Percentiles rank a stretch among this genome's conserved stretches.
phyloP scores from a whole-genome alignment of 2,113 vertebrate species.

The Microtus montanus region DNA sequence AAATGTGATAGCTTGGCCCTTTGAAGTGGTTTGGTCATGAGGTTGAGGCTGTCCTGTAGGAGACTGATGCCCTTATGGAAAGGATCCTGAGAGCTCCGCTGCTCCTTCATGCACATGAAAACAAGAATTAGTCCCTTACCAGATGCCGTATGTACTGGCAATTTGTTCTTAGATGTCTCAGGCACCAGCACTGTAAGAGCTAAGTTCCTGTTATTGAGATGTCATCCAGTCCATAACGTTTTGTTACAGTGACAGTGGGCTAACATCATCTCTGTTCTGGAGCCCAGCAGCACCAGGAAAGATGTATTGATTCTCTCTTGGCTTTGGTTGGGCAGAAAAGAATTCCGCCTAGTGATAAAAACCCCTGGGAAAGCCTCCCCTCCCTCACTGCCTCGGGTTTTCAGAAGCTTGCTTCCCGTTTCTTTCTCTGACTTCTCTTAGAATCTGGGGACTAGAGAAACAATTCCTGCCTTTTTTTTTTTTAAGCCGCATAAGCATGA shows the following conservation, averaged over 20 bases:
- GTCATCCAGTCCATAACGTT: not conserved
- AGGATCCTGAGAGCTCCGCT: not conserved
- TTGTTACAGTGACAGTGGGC: not conserved
- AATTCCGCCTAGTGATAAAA: not conserved
- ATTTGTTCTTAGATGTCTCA: not conserved
- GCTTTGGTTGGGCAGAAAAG: not conserved
- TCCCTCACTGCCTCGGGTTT: not conserved
- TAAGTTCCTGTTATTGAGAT: not conserved
- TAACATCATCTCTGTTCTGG: not conserved
- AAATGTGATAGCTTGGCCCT: not conserved
- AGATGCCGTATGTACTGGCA: not conserved
- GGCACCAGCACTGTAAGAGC: not conserved
- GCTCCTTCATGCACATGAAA: not conserved
- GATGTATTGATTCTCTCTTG: not conserved
- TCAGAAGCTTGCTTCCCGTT: not conserved
- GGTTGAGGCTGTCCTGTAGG: not conserved
- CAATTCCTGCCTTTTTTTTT: not conserved
- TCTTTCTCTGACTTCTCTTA: constrained; percentile 29
- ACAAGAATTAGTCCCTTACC: not conserved
- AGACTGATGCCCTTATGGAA: not conserved
- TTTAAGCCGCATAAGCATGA: not conserved
- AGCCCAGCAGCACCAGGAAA: not conserved
- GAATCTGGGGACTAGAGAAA: not conserved
- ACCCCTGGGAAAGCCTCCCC: not conserved
- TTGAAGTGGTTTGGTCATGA: not conserved